Percentiles rank a stretch among this genome's conserved stretches.
phyloP scores from a whole-genome alignment of 2,888 invertebrate genomes.

The Buathra laborator region DNA sequence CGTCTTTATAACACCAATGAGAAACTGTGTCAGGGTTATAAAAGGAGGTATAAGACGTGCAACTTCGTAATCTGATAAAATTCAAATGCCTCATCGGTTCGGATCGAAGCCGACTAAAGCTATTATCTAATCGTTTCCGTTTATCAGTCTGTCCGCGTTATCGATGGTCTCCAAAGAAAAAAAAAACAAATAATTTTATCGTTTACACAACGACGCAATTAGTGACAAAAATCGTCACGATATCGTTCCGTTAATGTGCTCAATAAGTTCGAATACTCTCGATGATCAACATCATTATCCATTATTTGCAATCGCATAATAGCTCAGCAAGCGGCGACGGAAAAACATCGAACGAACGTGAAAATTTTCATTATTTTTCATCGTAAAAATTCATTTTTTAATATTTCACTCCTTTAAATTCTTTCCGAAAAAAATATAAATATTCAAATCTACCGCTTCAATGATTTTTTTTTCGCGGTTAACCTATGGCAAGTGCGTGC shows the following conservation, averaged over 20 bases:
- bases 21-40: conserved; percentile 57
- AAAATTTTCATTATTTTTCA: background rate
- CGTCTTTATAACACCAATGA: background rate
- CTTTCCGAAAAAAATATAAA: background rate
- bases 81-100: conserved; percentile 34
- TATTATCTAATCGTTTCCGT: conserved; percentile 61
- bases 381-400: background rate
- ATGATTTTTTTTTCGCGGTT: background rate
- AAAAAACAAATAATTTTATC: conserved; percentile 15
- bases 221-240: conserved; percentile 44
- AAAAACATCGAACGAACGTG: too few relatives aligned
- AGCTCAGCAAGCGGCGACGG: background rate
- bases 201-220: conserved; percentile 39
- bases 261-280: background rate
- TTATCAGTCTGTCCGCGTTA: conserved; percentile 37
- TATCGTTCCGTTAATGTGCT: background rate
- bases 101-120: conserved; percentile 11
- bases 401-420: background rate
- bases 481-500: background rate
- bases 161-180: conserved; percentile 17
- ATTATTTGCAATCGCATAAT: background rate
- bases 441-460: background rate
- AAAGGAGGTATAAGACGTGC: conserved; percentile 9
- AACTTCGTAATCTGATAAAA: conserved; percentile 22
- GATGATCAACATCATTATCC: background rate